Base-by-base conservation (phyloP, 2,888 invertebrate genomes). In the Drosophila kambysellisi region DNA sequence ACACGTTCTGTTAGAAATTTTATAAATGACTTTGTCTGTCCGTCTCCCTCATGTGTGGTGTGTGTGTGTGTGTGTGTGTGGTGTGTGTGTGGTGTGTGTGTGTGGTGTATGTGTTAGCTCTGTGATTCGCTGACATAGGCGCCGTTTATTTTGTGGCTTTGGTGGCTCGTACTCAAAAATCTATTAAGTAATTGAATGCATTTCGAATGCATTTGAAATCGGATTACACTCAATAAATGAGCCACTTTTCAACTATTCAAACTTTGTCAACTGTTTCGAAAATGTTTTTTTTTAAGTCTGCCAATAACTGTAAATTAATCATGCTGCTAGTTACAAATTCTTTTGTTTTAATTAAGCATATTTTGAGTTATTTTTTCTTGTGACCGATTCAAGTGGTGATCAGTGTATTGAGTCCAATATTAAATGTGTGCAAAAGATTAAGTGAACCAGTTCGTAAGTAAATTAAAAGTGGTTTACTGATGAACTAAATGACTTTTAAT, bases 11-110 rank as follows among this genome's bases (percentile, higher is more conserved):
- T 73, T 89, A 69, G 74, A 85, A 89, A 86, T 86, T 88, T 86
- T 89, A 89, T 86, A 86, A 86, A 89, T 86, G 85, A 89, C 85
- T 88, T 69, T 89, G 84, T 89, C 89, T 83, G 76, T 81, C 72
- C 39, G 56, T 39, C 39, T 7, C 25, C 20, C 32, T 66, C 50
- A 32, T 57, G 39, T 48, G 5, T 37, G 20, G 39, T 48, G 5
- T 37, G 20, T 33, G 7, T 20, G 52, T 32, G 20, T 33, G 52
- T 52, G 52, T 33, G 35, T 20, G 20, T 58, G 35, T 30, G 35
- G 17, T 35, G 35, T 37, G 43, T 35, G 30, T 59, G 30, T 25
- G 20, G 30, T 25, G 20, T 25, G 30, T 32, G 30, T 37, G 35
- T 25, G 30, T 32, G 35, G 20, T 20, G 20, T 46, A 12, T 46